Base-by-base conservation (phyloP, 2,888 invertebrate genomes). In the Pogonocherus hispidulus region DNA sequence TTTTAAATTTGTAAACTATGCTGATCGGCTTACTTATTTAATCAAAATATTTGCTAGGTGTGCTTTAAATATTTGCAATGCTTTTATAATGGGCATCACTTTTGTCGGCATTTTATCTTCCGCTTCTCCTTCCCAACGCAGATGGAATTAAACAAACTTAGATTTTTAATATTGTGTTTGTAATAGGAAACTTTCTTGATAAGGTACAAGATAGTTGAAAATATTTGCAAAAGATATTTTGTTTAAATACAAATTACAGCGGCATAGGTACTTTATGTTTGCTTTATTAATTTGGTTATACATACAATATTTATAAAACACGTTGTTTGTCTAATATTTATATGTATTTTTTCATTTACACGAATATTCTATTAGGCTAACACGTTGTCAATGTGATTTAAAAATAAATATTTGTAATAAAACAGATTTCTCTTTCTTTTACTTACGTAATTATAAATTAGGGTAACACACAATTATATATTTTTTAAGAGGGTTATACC, bases 11-110 rank as follows among this genome's bases (percentile, higher is more conserved):
- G 54, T 9, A n/a, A n/a, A 18, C 27, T 14, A 23, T 16, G 27
- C 16, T 35, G 18, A 14, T 16, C 35, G 16, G 35, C 18, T 18
- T 57, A 46, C 57, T 37, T 57, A 27, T 57, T 27, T 9, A 23
- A 52, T 11, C 32, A 57, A 57, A 46, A 59, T 47, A 59, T 59
- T 59, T 59, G 19, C 35, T 35, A 19, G 32, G 27, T 32, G 32
- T 32, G 59, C 20, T 27, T 11, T 18, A 47, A 47, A 19, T 18
- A 32, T 59, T 59, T 47, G 35, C 47, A 46, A 9, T 27, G 27
- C 47, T 18, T 46, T 49, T 32, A 20, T 35, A 19, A 27, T 22
- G 2, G n/a, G 6, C 18, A 11, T 41, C 5, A 27, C 47, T 44
- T 41, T 46, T 46, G 57, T 59, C 32, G 57, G 57, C 32, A 18